Base-by-base conservation (phyloP, 2,113 vertebrate species). In the Columba livia region DNA sequence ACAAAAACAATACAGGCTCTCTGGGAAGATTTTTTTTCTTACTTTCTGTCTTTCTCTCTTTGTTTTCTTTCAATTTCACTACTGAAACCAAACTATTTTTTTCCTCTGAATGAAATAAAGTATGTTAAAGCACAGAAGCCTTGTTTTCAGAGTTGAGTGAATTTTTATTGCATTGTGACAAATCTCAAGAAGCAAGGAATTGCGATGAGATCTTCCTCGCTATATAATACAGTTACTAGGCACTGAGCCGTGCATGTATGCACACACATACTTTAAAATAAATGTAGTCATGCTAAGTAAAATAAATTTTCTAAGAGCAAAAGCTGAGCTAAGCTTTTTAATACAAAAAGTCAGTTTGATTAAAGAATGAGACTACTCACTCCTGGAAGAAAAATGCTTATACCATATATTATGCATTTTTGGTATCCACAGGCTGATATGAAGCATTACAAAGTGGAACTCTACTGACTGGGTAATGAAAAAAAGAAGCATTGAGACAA, bases 241-340 rank as follows among this genome's bases (percentile, higher is more conserved):
- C 53, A 32, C 34, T 69, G 32, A 71, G 86, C 36, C 20, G 19
- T 51, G 51, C 58, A 34, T 72, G 15, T 58, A n/a, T 81, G 56
- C 25, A 48, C 50, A 75, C 10, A 66, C 14, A 31, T 47, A 73
- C 50, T 54, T 88, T 87, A 79, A 94, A 95, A 93, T 75, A 88
- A 95, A 81, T 60, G 54, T 72, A 90, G 69, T 82, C 79, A 89
- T 89, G 57, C 21, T 85, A 31, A 88, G 65, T 57, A 77, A 96
- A 88, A 69, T 67, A 92, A 47, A 83, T 81, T 96, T 96, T 95
- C 47, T 53, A 57, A 89, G 31, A 87, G 29, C 56, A 90, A 80
- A 93, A 90, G 29, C 66, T 92, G 64, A 92, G 47, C 34, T 92
- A 80, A 95, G 61, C 19, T 89, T 85, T 95, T 83, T 89, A 94